Evolutionary conservation across 2,888 invertebrate genomes (phyloP).

Genomic region (Drosophila cognata): DNA sequence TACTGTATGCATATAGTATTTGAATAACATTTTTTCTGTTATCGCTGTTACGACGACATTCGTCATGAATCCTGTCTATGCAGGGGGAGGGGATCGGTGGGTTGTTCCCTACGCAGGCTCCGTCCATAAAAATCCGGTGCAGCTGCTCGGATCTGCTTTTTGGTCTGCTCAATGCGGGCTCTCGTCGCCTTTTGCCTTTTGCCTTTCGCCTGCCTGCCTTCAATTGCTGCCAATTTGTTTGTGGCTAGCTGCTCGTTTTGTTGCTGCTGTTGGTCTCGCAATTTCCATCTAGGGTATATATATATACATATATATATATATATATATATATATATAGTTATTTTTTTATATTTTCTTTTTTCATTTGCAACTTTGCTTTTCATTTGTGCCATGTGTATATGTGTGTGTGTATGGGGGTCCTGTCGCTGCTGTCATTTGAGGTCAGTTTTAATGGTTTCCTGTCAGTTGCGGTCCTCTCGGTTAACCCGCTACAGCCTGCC

Average conservation of each 20-base stretch:
- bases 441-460: constrained; percentile 82
- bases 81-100: neutral
- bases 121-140: constrained; percentile 36
- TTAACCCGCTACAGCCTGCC: constrained; percentile 59
- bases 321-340: constrained; percentile 10
- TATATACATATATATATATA: constrained; percentile 13
- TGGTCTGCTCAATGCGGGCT: constrained; percentile 37
- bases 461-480: constrained; percentile 77
- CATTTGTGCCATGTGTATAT: constrained; percentile 19
- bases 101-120: constrained; percentile 9
- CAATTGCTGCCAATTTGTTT: constrained; percentile 80
- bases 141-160: constrained; percentile 30
- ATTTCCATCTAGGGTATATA: constrained; percentile 62
- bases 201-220: constrained; percentile 40
- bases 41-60: constrained; percentile 18
- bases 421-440: constrained; percentile 79
- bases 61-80: constrained; percentile 33
- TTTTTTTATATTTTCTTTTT: constrained; percentile 15
- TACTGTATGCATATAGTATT: constrained; percentile 38
- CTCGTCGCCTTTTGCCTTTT: constrained; percentile 70
- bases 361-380: constrained; percentile 33
- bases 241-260: constrained; percentile 63
- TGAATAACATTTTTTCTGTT: constrained; percentile 27
- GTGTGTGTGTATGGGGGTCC: constrained; percentile 40
- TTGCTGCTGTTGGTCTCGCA: constrained; percentile 26